Evolutionary conservation across 2,888 invertebrate species (phyloP).

Genomic region (Rosalia funebris): DNA sequence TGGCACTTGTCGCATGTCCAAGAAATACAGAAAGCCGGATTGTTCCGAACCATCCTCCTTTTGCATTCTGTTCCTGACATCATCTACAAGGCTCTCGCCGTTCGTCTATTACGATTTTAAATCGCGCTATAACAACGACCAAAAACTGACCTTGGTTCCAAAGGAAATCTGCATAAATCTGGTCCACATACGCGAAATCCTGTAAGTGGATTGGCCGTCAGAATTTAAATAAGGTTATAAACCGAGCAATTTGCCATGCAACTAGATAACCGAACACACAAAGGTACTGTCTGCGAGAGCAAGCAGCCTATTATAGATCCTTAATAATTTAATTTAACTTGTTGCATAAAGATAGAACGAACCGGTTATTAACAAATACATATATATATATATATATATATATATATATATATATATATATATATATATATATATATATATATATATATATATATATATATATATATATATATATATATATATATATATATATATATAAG

Average conservation of each 20-base stretch:
- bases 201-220: neutral
- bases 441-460: too few relatives aligned
- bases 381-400: too few relatives aligned
- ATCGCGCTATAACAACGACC: too few relatives aligned
- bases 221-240: neutral
- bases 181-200: too few relatives aligned
- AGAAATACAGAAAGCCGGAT: constrained; percentile 39
- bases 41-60: constrained; percentile 30
- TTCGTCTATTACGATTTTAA: too few relatives aligned
- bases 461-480: too few relatives aligned
- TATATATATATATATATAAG: too few relatives aligned
- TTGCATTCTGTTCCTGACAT: constrained; percentile 8
- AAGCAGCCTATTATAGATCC: constrained; percentile 15
- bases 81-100: too few relatives aligned
- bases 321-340: neutral
- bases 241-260: neutral
- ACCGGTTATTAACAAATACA: constrained; percentile 4
- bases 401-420: too few relatives aligned
- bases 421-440: too few relatives aligned
- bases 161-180: too few relatives aligned
- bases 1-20: constrained; percentile 42
- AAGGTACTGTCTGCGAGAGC: neutral
- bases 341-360: constrained; percentile 1
- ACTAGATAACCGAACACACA: neutral
- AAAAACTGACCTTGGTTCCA: too few relatives aligned